phyloP scores from a whole-genome alignment of 2,113 vertebrate species.

The Condylura cristata region DNA sequence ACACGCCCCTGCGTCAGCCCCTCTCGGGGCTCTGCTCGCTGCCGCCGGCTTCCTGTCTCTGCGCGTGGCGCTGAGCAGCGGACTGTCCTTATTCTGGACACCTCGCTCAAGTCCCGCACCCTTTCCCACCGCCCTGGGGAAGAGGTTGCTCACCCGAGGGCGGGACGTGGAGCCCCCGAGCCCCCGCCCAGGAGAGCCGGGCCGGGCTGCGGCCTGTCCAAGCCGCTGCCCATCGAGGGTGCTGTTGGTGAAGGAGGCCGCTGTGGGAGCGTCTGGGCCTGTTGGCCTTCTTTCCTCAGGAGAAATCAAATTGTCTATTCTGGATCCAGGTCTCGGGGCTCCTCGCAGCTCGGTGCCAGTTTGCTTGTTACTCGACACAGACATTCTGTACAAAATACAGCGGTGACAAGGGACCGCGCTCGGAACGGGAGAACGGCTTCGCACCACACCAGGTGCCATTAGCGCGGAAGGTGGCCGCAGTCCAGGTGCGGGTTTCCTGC shows the following conservation, averaged over 20 bases:
- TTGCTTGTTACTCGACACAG: neutral
- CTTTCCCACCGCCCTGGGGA: neutral
- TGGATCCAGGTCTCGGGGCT: neutral
- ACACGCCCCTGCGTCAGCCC: accelerated
- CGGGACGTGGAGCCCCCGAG: neutral
- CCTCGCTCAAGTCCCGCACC: neutral
- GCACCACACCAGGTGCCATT: neutral
- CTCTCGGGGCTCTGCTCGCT: neutral
- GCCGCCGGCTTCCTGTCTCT: neutral
- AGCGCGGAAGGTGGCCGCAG: neutral
- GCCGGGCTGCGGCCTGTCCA: neutral
- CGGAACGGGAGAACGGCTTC: neutral
- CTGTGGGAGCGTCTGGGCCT: neutral
- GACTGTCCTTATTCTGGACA: neutral
- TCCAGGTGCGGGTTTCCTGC: neutral
- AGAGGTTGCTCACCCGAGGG: neutral
- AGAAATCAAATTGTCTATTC: neutral
- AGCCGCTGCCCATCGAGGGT: neutral
- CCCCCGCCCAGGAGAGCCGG: too few species aligned
- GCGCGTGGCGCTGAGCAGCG: neutral
- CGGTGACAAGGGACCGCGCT: neutral
- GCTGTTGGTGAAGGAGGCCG: neutral
- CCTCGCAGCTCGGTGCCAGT: neutral
- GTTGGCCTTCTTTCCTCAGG: neutral
- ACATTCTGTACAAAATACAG: neutral